Conservation (phyloP, 2,113 vertebrate genomes). For the Epinephelus fuscoguttatus region DNA sequence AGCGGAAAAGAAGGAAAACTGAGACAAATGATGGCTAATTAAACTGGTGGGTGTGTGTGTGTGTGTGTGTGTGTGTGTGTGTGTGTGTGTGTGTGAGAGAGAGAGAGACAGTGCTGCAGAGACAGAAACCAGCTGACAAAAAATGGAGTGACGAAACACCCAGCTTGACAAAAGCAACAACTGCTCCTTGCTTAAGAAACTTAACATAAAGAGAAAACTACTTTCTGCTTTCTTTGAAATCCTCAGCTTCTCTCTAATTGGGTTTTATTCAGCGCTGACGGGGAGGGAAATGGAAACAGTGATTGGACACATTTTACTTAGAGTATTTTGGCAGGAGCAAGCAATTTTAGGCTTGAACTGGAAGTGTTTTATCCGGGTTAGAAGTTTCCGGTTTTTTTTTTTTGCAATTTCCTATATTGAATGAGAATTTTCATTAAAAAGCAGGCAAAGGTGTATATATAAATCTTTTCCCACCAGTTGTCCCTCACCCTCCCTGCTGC, state of each 20-base stretch:
- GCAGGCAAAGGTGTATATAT: not conserved
- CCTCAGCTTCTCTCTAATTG: constrained; percentile 72
- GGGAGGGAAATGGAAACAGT: constrained; percentile 45
- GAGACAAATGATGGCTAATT: constrained; percentile 95
- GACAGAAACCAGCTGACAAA: constrained; percentile 69
- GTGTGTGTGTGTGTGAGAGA: not conserved
- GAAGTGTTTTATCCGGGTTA: constrained; percentile 3
- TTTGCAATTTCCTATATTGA: constrained; percentile 10
- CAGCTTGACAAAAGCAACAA: constrained; percentile 71
- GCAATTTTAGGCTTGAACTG: constrained; percentile 8
- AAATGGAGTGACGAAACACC: constrained; percentile 62
- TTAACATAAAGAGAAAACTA: constrained; percentile 32
- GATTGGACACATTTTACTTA: constrained; percentile 26
- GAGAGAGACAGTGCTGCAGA: not conserved
- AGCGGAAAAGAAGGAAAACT: constrained; percentile 88
- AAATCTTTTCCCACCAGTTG: not conserved
- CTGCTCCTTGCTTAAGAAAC: constrained; percentile 50
- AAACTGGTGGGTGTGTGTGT: constrained; percentile 82
- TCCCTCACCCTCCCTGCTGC: not conserved
- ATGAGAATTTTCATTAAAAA: constrained; percentile 40
- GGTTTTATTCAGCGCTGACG: constrained; percentile 58
- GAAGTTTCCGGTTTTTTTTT: constrained; percentile 8
- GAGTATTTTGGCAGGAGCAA: constrained; percentile 27
- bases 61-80: constrained; percentile 39
- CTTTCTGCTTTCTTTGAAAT: constrained; percentile 63